These are phyloP conservation scores for Cactoblastis cactorum DNA, from an alignment of 2,888 invertebrate genomes.

Conservation along the genomic window DNA sequence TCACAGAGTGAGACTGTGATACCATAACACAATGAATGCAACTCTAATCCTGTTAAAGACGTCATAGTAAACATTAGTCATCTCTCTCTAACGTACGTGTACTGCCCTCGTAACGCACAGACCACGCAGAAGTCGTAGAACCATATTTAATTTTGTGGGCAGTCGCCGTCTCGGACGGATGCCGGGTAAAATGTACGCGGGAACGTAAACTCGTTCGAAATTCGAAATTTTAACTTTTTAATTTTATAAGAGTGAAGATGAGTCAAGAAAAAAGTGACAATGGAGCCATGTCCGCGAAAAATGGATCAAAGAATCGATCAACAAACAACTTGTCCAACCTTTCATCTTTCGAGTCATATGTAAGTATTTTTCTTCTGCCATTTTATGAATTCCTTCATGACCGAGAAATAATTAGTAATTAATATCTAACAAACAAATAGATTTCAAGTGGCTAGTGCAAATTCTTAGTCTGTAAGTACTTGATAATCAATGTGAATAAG, in stretches of 20 bases:
- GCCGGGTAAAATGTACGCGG: conserved; percentile 42
- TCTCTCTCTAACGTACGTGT: too few relatives aligned
- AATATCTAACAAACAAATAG: too few relatives aligned
- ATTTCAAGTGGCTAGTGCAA: too few relatives aligned
- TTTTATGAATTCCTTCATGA: too few relatives aligned
- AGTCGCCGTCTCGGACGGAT: conserved; percentile 35
- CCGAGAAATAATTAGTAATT: too few relatives aligned
- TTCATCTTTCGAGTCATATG: conserved; percentile 35
- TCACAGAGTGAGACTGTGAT: neutral
- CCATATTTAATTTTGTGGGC: conserved; percentile 25
- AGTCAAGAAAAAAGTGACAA: conserved; percentile 32
- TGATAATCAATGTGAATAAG: too few relatives aligned
- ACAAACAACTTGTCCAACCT: conserved; percentile 33
- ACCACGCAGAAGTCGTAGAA: conserved; percentile 39
- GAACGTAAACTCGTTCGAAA: conserved; percentile 24
- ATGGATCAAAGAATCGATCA: conserved; percentile 27
- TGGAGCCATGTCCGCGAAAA: conserved; percentile 20
- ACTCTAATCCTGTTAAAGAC: conserved; percentile 2
- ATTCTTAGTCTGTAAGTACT: too few relatives aligned
- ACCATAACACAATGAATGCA: neutral
- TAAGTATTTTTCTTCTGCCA: conserved; percentile 27
- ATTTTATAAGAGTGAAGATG: conserved; percentile 32
- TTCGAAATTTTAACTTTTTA: conserved; percentile 19
- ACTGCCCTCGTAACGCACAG: too few relatives aligned
- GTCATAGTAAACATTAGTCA: conserved; percentile 23